A percentile compares a stretch with the other conserved stretches of the same genome.
Conservation (phyloP, 2,888 invertebrate species). For the Pollenia angustigena region DNA sequence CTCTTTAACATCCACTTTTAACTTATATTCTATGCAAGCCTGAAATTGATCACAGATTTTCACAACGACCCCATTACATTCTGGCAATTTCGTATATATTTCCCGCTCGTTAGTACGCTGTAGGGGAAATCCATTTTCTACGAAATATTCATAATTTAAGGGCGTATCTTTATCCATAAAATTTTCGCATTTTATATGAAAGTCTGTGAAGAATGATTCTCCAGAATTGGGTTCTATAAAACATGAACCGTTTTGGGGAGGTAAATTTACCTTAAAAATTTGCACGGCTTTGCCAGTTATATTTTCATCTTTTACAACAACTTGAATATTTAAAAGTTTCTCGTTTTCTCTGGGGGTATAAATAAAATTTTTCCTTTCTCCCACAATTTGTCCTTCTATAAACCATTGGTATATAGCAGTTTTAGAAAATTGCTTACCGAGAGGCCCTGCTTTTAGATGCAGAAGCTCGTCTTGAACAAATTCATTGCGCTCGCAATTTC, state of each 20-base stretch:
- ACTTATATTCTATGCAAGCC: constrained; percentile 68
- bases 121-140: constrained; percentile 66
- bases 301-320: background rate
- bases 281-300: constrained; percentile 34
- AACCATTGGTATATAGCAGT: constrained; percentile 48
- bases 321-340: constrained; percentile 28
- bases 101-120: constrained; percentile 69
- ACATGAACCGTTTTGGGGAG: constrained; percentile 74
- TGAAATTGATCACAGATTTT: constrained; percentile 75
- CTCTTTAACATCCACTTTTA: constrained; percentile 65
- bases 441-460: constrained; percentile 65
- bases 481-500: constrained; percentile 73
- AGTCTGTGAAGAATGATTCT: constrained; percentile 74
- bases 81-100: constrained; percentile 54
- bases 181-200: constrained; percentile 73
- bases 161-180: constrained; percentile 73
- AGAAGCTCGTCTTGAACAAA: constrained; percentile 68
- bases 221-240: constrained; percentile 70
- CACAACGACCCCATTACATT: constrained; percentile 52
- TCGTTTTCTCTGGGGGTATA: constrained; percentile 42
- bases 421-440: background rate
- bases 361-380: constrained; percentile 54
- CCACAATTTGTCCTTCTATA: constrained; percentile 14
- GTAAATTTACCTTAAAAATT: constrained; percentile 66
- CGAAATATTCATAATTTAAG: constrained; percentile 71